A percentile compares a stretch with the other conserved stretches of the same genome.
phyloP scores from a whole-genome alignment of 2,888 invertebrate species.

The Chrysopilus asiliformis region DNA sequence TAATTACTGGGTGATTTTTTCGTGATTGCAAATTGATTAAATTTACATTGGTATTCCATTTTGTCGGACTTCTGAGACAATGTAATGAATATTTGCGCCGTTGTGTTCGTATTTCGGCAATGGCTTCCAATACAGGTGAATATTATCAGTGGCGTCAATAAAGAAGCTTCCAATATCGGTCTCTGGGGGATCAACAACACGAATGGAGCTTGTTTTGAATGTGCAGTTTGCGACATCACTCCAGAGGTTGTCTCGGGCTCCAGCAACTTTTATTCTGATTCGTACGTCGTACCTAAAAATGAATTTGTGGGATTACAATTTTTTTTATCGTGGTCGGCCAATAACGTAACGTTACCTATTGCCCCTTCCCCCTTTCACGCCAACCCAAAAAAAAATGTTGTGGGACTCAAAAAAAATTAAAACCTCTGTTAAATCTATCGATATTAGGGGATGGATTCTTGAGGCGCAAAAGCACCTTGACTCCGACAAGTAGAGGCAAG shows the following conservation, averaged over 20 bases:
- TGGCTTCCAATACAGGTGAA: constrained; percentile 69
- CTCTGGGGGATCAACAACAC: constrained; percentile 53
- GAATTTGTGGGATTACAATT: too few species aligned
- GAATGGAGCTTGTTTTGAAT: constrained; percentile 41
- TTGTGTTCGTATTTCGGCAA: constrained; percentile 54
- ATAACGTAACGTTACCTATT: too few species aligned
- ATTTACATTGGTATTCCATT: constrained; percentile 23
- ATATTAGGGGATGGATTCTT: too few species aligned
- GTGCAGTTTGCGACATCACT: constrained; percentile 48
- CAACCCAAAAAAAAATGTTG: not conserved
- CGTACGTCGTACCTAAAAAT: not conserved
- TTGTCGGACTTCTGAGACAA: constrained; percentile 36
- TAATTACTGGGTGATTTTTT: constrained; percentile 2
- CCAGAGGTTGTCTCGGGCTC: constrained; percentile 47
- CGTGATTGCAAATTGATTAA: not conserved
- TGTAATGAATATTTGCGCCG: constrained; percentile 60
- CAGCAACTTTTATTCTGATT: constrained; percentile 48
- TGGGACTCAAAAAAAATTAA: not conserved
- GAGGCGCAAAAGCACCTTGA: too few species aligned
- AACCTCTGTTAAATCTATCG: too few species aligned
- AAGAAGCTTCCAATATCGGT: constrained; percentile 63
- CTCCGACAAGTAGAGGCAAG: too few species aligned
- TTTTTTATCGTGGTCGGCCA: too few species aligned
- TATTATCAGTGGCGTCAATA: constrained; percentile 43
- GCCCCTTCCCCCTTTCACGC: not conserved